Base-by-base conservation (phyloP, 2,888 invertebrate genomes). In the Clistopyga incitator region DNA sequence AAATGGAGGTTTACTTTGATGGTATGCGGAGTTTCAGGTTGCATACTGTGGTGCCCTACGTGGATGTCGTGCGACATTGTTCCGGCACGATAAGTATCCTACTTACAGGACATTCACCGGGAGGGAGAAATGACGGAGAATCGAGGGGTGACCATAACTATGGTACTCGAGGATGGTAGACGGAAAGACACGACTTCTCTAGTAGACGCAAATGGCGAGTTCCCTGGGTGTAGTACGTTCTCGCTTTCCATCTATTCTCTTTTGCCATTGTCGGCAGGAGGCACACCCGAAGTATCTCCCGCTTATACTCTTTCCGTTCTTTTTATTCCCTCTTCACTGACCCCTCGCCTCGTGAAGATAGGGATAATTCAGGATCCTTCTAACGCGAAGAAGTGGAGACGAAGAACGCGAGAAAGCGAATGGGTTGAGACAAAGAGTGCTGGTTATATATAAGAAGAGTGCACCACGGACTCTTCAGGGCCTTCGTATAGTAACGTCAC, bases 291-390 rank as follows among this genome's bases (percentile, higher is more conserved):
- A 82, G 77, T 45, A 70, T 54, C 71, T 79, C 75, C 82, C 68
- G 70, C 78, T 85, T 83, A 82, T 83, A 82, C 78, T 82, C 70
- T 70, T 61, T 79, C 50, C 56, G 61, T 54, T 82, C 74, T 65
- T 52, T 61, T 78, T 79, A 18, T 54, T 81, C 81, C 71, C 78
- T 85, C 76, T 82, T 68, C 54, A 84, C 81, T 61, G 84, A 82
- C 65, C 56, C 50, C 61, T 59, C 59, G 75, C 64, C 64, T 67
- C 74, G 23, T 70, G 77, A 61, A 76, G 75, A 81, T 75, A 81
- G 79, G 77, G 71, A 79, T 72, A 80, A 54, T 78, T 80, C 76
- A 64, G 71, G 61, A 78, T 74, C 65, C 52, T 29, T 68, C 78
- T 20, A 70, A 34, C 52, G 67, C 64, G 59, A 54, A 70, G 61